These are phyloP conservation scores for Cyrtodaria siliqua DNA, from an alignment of 2,888 invertebrate genomes.

Conservation along the genomic window DNA sequence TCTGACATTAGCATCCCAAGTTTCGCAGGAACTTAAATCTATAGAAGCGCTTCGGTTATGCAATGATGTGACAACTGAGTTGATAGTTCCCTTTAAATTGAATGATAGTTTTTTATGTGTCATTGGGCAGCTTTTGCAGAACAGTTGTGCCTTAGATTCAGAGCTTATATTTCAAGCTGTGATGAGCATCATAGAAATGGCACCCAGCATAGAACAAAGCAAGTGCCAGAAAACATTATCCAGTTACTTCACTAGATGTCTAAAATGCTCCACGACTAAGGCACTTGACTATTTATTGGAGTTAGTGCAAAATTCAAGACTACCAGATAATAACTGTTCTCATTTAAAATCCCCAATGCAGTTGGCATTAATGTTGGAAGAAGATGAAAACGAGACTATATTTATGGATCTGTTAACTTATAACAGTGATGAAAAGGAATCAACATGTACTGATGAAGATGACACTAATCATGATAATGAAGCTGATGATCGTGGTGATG, in stretches of 20 bases:
- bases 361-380: conserved; percentile 8
- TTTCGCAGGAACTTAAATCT: conserved; percentile 1
- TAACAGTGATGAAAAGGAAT: too few species aligned
- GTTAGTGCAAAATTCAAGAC: background rate
- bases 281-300: conserved; percentile 15
- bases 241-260: conserved; percentile 38
- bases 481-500: too few species aligned
- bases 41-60: conserved; percentile 22
- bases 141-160: conserved; percentile 1
- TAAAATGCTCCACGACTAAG: conserved; percentile 15
- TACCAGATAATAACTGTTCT: conserved; percentile 22
- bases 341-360: conserved; percentile 24
- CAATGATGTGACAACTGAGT: conserved; percentile 12
- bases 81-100: conserved; percentile 1
- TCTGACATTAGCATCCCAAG: conserved; percentile 14
- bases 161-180: conserved; percentile 1
- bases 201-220: background rate
- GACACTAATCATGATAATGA: too few species aligned
- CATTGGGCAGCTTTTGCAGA: background rate
- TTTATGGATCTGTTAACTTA: too few species aligned
- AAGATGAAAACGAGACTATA: conserved; percentile 1
- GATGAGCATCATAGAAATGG: background rate
- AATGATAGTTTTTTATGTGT: background rate
- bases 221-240: conserved; percentile 18
- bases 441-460: too few species aligned